These are phyloP conservation scores for Halichoerus grypus DNA, from an alignment of 2,113 vertebrate genomes.

Conservation along the genomic window DNA sequence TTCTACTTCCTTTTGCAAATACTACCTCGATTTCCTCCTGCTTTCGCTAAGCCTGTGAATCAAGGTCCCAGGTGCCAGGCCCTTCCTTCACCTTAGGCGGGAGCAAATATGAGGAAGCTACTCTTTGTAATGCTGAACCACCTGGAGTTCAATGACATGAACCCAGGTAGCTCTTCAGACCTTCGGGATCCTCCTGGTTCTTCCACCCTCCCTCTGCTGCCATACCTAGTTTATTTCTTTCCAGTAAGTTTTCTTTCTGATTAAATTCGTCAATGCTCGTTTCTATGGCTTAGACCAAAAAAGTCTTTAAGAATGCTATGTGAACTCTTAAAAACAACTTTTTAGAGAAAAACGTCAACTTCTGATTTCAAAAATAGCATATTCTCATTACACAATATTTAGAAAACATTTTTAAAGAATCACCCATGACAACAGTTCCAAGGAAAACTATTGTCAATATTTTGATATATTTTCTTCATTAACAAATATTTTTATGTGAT, in stretches of 20 bases:
- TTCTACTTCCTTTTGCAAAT: neutral
- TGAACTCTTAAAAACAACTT: conserved; percentile 52
- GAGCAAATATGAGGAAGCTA: neutral
- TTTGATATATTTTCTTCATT: conserved; percentile 35
- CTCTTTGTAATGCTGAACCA: neutral
- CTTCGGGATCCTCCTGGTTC: neutral
- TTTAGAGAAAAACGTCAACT: conserved; percentile 37
- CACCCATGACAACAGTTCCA: neutral
- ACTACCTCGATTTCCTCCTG: neutral
- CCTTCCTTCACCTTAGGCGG: neutral
- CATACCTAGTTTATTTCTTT: neutral
- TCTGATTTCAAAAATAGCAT: conserved; percentile 48
- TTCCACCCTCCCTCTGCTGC: neutral
- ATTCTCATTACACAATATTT: neutral
- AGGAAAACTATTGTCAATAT: conserved; percentile 29
- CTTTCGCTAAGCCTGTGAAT: neutral
- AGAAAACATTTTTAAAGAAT: conserved; percentile 28
- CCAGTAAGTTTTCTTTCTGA: conserved; percentile 39
- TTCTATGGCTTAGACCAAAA: conserved; percentile 18
- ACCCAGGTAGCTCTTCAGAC: neutral
- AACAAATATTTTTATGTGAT: conserved; percentile 27
- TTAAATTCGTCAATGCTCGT: conserved; percentile 10
- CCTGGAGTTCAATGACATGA: neutral
- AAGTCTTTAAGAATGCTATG: conserved; percentile 24
- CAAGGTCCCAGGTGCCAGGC: neutral